Conservation (phyloP, 2,888 invertebrate species). For the Mythimna pallens region DNA sequence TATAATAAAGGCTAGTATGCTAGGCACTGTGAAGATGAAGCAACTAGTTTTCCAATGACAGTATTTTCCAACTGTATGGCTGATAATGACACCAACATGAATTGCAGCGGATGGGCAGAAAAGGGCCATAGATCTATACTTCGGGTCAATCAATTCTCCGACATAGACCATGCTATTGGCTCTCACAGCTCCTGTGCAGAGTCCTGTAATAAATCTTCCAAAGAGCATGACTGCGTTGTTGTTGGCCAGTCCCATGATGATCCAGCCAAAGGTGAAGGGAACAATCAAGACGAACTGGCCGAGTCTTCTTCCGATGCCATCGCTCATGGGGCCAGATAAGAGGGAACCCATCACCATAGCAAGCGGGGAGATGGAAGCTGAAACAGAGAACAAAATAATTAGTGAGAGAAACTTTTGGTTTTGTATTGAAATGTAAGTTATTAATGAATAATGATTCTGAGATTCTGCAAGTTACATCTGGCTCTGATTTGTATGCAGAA, state of each 20-base stretch:
- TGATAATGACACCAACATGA: constrained; percentile 69
- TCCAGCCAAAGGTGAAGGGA: constrained; percentile 74
- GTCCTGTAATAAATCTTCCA: constrained; percentile 74
- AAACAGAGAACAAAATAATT: constrained; percentile 13
- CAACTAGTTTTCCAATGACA: constrained; percentile 72
- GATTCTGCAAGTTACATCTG: background rate
- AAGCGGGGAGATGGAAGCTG: constrained; percentile 51
- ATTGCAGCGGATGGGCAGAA: constrained; percentile 68
- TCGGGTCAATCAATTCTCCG: constrained; percentile 76
- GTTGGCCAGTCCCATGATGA: constrained; percentile 67
- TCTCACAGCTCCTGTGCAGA: constrained; percentile 72
- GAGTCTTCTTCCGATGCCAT: constrained; percentile 72
- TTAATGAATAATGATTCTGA: background rate
- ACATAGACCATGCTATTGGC: constrained; percentile 74
- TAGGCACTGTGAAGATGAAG: constrained; percentile 69
- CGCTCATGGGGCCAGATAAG: constrained; percentile 73
- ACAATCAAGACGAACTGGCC: constrained; percentile 70
- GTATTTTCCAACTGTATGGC: constrained; percentile 71
- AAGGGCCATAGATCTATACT: constrained; percentile 71
- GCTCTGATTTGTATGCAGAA: background rate
- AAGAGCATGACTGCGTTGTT: constrained; percentile 68
- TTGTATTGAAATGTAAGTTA: background rate
- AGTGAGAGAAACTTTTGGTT: background rate
- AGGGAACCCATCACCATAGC: constrained; percentile 75
- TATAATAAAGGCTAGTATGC: constrained; percentile 64